Conservation (phyloP, 2,113 vertebrate species). For the Caracal caracal region DNA sequence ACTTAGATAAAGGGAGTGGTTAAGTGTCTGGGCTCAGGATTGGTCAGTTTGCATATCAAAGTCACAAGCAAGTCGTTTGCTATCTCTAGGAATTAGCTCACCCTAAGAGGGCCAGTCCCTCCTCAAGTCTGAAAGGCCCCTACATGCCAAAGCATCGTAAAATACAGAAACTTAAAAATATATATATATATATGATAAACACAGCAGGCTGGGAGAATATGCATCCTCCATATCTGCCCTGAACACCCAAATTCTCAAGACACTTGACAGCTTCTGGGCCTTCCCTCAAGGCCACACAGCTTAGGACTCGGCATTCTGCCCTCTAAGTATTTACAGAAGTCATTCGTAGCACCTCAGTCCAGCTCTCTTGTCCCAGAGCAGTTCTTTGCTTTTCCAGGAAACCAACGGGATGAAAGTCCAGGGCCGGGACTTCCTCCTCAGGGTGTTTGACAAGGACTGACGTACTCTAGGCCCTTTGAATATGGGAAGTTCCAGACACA, state of each 20-base stretch:
- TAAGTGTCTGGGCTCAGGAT: neutral
- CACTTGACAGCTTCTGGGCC: neutral
- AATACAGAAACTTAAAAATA: neutral
- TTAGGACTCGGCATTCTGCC: neutral
- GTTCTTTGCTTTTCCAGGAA: constrained; percentile 76
- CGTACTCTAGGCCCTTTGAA: constrained; percentile 53
- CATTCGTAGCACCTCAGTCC: neutral
- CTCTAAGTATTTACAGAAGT: constrained; percentile 1
- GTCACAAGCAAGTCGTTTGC: neutral
- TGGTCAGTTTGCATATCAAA: neutral
- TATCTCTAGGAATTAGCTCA: neutral
- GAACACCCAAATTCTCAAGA: neutral
- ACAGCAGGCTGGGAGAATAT: neutral
- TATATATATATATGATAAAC: neutral
- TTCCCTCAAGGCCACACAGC: neutral
- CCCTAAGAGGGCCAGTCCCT: neutral
- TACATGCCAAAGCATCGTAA: neutral
- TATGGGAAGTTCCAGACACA: constrained; percentile 70
- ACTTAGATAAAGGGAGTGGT: neutral
- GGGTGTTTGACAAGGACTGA: constrained; percentile 70
- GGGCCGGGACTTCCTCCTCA: constrained; percentile 70
- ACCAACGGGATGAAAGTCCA: constrained; percentile 71
- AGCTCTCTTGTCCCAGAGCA: constrained; percentile 20
- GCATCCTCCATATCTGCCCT: neutral
- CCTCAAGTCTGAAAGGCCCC: neutral